These are phyloP conservation scores for Drosophila siamana DNA, from an alignment of 2,888 invertebrate genomes.

Conservation along the genomic window DNA sequence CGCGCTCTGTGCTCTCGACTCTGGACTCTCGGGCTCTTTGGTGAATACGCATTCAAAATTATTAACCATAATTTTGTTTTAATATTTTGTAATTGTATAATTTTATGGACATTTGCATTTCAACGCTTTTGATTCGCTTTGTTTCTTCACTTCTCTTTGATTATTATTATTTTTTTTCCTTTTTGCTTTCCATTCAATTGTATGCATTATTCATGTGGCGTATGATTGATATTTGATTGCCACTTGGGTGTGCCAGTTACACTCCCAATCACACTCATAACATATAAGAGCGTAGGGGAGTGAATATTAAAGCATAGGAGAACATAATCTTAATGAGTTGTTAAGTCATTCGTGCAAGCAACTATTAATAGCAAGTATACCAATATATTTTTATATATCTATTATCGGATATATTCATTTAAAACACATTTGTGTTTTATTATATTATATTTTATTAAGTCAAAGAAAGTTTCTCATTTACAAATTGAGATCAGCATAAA, in stretches of 20 bases:
- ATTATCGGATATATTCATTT: no score
- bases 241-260: constrained; percentile 38
- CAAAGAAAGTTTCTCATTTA: no score
- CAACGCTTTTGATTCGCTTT: constrained; percentile 21
- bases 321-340: constrained; percentile 46
- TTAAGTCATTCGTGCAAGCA: constrained; percentile 10
- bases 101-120: constrained; percentile 73
- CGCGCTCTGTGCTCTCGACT: not conserved
- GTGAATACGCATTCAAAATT: constrained; percentile 62
- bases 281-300: constrained; percentile 10
- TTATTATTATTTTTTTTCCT: constrained; percentile 3
- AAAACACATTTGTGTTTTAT: no score
- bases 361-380: not conserved
- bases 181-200: constrained; percentile 32
- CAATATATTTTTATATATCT: not conserved
- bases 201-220: constrained; percentile 75
- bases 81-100: constrained; percentile 82
- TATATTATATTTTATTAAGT: no score
- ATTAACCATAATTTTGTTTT: constrained; percentile 75
- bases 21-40: constrained; percentile 22
- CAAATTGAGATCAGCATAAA: no score
- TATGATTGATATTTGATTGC: constrained; percentile 80
- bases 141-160: constrained; percentile 7
- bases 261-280: constrained; percentile 4
- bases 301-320: constrained; percentile 23